Evolutionary conservation across 2,888 invertebrate genomes (phyloP).

Genomic region (Pseudococcus jackbeardsleyi): DNA sequence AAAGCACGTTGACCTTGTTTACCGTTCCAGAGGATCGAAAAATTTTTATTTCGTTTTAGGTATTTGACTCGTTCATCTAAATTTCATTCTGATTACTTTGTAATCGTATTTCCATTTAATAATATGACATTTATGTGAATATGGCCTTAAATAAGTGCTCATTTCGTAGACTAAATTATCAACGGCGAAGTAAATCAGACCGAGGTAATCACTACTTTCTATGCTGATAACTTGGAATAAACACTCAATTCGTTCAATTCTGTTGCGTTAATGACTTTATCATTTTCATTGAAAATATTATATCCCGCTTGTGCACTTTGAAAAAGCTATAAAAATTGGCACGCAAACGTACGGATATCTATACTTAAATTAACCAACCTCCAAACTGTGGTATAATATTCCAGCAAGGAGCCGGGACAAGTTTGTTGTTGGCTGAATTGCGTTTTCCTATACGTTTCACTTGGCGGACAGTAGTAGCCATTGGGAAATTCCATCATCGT

Average conservation of each 20-base stretch:
- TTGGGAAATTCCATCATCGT: conserved; percentile 60
- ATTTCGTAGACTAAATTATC: not conserved
- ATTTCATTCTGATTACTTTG: conserved; percentile 2
- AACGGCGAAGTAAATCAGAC: not conserved
- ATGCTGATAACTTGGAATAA: not conserved
- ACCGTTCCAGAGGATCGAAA: not conserved
- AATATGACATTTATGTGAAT: not conserved
- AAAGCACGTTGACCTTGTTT: conserved; percentile 45
- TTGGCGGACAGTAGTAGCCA: conserved; percentile 76
- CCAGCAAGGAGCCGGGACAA: conserved; percentile 58
- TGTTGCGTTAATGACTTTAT: not conserved
- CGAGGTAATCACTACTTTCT: not conserved
- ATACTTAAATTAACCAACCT: conserved; percentile 34
- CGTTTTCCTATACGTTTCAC: conserved; percentile 72
- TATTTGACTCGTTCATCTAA: not conserved
- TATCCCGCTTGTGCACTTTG: not conserved
- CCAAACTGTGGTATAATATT: conserved; percentile 45
- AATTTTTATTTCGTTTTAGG: not conserved
- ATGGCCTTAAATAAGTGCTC: not conserved
- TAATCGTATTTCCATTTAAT: not conserved
- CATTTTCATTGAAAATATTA: not conserved
- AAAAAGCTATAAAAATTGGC: conserved; percentile 28
- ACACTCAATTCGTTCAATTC: not conserved
- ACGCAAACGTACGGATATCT: conserved; percentile 31
- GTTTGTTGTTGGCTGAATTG: conserved; percentile 50